Conservation (phyloP, 2,797 vertebrate species). For the Rhabdomys pumilio region DNA sequence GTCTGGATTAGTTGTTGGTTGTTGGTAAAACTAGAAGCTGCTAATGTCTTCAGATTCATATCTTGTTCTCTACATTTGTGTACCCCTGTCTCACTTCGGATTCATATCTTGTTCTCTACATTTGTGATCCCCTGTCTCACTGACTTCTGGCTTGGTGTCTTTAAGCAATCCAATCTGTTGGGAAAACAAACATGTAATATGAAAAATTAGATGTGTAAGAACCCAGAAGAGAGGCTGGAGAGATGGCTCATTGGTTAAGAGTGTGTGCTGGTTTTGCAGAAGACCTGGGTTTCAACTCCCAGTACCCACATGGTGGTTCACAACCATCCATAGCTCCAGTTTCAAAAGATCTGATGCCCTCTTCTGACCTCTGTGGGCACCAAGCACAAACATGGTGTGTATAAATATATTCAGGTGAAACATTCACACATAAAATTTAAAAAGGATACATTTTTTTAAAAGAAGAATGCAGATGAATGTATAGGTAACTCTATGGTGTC, state of each 20-base stretch:
- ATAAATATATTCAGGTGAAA: background rate
- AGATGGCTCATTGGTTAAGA: background rate
- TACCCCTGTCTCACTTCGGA: background rate
- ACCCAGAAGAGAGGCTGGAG: background rate
- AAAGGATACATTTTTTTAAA: background rate
- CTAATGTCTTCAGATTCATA: background rate
- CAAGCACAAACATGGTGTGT: too few species aligned
- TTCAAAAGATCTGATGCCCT: background rate
- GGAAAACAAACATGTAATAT: background rate
- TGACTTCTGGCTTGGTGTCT: background rate
- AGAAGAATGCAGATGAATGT: background rate
- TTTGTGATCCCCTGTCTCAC: background rate
- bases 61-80: background rate
- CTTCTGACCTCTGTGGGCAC: background rate
- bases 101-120: background rate
- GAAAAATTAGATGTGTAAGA: conserved; percentile 6
- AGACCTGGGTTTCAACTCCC: too few species aligned
- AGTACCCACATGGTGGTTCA: background rate
- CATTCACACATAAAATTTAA: background rate
- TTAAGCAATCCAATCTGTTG: background rate
- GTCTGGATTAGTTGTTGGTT: background rate
- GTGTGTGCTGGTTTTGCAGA: background rate
- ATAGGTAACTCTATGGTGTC: background rate
- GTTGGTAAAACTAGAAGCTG: background rate
- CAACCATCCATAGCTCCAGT: background rate